Conservation (phyloP, 2,888 invertebrate genomes). For the Cremastobaeus sp. region DNA sequence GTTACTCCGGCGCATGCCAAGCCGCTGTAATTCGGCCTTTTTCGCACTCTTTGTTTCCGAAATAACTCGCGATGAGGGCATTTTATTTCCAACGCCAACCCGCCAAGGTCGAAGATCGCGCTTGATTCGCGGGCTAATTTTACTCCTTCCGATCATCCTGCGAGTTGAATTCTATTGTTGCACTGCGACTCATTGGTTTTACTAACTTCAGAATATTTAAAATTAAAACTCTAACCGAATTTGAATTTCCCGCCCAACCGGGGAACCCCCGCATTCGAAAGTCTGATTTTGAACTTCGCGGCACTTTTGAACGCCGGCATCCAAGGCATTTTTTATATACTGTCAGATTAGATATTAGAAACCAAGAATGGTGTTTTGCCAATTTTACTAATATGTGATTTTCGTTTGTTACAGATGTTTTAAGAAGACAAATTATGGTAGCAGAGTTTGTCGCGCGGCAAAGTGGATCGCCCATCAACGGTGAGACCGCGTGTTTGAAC, state of each 20-base stretch:
- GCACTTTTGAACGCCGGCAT: no score
- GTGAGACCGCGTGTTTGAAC: conserved; percentile 83
- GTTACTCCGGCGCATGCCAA: conserved; percentile 13
- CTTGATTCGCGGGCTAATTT: background rate
- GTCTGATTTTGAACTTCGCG: no score
- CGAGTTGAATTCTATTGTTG: no score
- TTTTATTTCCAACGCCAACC: conserved; percentile 9
- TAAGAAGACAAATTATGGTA: conserved; percentile 85
- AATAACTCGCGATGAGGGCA: conserved; percentile 14
- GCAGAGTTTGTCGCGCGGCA: conserved; percentile 90
- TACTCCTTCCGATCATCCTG: no score
- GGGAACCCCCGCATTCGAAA: no score
- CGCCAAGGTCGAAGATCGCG: conserved; percentile 12
- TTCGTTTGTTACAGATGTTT: conserved; percentile 73
- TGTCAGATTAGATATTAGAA: no score
- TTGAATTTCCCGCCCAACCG: no score
- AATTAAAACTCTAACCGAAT: no score
- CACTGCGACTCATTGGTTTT: no score
- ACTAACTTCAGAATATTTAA: no score
- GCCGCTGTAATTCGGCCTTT: conserved; percentile 1
- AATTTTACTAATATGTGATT: background rate
- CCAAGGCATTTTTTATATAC: no score
- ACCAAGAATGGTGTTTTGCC: no score
- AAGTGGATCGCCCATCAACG: conserved; percentile 84
- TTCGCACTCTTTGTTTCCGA: conserved; percentile 24